These are phyloP conservation scores for Eubucco bourcierii DNA, from an alignment of 2,113 vertebrate species.

Conservation along the genomic window DNA sequence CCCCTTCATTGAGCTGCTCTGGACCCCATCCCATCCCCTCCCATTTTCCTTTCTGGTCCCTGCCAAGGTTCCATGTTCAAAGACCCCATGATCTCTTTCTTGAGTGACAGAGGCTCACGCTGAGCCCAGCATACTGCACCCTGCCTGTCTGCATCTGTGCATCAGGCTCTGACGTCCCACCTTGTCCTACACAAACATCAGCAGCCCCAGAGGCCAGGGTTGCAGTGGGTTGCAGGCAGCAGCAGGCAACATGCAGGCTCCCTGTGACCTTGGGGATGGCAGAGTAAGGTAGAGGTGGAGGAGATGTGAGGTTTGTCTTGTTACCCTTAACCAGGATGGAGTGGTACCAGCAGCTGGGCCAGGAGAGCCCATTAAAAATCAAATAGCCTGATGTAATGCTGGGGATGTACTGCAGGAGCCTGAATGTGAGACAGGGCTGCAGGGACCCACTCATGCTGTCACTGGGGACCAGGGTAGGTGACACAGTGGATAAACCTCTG, in stretches of 20 bases:
- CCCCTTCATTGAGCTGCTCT: accelerated
- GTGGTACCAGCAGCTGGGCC: background rate
- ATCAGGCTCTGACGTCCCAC: background rate
- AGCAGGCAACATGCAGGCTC: background rate
- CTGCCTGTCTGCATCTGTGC: background rate
- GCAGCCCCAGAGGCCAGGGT: background rate
- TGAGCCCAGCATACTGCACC: background rate
- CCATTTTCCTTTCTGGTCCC: background rate
- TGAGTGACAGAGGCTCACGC: accelerated
- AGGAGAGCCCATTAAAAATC: background rate
- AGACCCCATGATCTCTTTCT: background rate
- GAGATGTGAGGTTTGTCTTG: background rate
- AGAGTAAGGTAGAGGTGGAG: background rate
- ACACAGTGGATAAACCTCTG: background rate
- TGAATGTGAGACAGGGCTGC: background rate
- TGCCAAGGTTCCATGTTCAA: background rate
- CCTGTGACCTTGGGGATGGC: background rate
- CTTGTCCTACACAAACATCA: background rate
- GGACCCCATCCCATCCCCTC: background rate
- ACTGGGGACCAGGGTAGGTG: background rate
- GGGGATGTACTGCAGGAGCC: accelerated
- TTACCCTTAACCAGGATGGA: background rate
- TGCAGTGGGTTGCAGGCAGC: background rate
- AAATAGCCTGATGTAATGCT: background rate
- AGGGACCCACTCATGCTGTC: accelerated